Evolutionary conservation across 1,140 invertebrate genomes (phyloP).

Genomic region (Tachypleus tridentatus): DNA sequence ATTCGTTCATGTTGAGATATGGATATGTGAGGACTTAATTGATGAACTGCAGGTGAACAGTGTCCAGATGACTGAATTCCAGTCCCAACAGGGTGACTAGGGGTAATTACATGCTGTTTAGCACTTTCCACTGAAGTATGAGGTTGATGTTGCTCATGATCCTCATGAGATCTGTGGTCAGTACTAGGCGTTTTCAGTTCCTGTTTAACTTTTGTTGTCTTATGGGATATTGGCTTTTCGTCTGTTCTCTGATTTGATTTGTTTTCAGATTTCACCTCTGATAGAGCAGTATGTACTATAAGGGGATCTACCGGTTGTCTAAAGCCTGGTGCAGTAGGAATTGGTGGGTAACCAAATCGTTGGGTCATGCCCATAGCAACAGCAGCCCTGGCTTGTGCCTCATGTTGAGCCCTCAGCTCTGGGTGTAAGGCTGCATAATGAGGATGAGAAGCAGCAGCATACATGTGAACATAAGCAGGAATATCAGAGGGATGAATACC

Average conservation of each 20-base stretch:
- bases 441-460: conserved; percentile 13
- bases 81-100: neutral
- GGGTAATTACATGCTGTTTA: neutral
- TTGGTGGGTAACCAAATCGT: conserved; percentile 5
- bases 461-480: conserved; percentile 17
- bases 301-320: conserved; percentile 13
- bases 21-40: conserved; percentile 20
- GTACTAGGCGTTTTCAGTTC: conserved; percentile 7
- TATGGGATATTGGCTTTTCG: neutral
- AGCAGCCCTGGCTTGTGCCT: conserved; percentile 16
- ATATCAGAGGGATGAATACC: conserved; percentile 15
- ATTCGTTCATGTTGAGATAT: conserved; percentile 49
- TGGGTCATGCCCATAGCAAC: conserved; percentile 9
- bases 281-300: conserved; percentile 5
- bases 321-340: conserved; percentile 10
- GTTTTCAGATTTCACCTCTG: conserved; percentile 20
- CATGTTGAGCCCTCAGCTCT: conserved; percentile 22
- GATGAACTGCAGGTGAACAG: conserved; percentile 18
- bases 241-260: conserved; percentile 10
- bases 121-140: conserved; percentile 1
- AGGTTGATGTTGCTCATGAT: conserved; percentile 6
- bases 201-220: conserved; percentile 5
- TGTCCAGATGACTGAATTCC: conserved; percentile 5
- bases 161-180: conserved; percentile 6
- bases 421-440: conserved; percentile 16